A percentile compares a stretch with the other conserved stretches of the same genome.
These are phyloP conservation scores for Galago senegalensis DNA, from an alignment of 2,797 vertebrate species.

Conservation along the genomic window DNA sequence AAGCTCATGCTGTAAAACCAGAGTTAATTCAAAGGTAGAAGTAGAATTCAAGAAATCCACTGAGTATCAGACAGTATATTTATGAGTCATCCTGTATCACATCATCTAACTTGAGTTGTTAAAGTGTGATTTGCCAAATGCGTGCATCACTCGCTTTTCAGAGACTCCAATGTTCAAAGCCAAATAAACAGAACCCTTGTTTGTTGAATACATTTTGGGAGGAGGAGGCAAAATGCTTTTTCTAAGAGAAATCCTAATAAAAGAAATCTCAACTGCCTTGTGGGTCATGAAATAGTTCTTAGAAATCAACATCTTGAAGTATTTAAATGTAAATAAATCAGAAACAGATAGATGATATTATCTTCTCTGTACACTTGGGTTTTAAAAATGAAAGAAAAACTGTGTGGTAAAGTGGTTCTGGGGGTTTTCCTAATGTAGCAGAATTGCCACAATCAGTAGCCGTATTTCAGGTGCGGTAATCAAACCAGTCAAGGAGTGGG, in stretches of 20 bases:
- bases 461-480: slow-evolving; percentile 5
- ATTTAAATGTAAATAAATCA: slow-evolving; percentile 71
- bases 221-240: background rate
- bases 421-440: slow-evolving; percentile 56
- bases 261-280: slow-evolving; percentile 48
- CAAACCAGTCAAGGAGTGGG: background rate
- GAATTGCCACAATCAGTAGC: slow-evolving; percentile 16
- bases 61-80: background rate
- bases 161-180: slow-evolving; percentile 34
- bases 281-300: slow-evolving; percentile 61
- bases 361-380: slow-evolving; percentile 24
- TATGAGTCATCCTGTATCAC: slow-evolving; percentile 6
- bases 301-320: slow-evolving; percentile 56
- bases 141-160: slow-evolving; percentile 36
- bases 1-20: slow-evolving; percentile 12
- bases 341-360: slow-evolving; percentile 62
- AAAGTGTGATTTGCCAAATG: slow-evolving; percentile 19
- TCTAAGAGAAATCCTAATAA: slow-evolving; percentile 39
- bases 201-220: slow-evolving; percentile 51
- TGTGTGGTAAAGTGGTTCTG: slow-evolving; percentile 34
- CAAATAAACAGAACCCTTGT: slow-evolving; percentile 8
- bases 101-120: slow-evolving; percentile 28
- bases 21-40: slow-evolving; percentile 43
- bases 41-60: background rate
- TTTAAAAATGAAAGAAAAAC: slow-evolving; percentile 74